A percentile compares a stretch with the other conserved stretches of the same genome.
These are phyloP conservation scores for Eupleurogrammus muticus DNA, from an alignment of 2,797 vertebrate species.

Conservation along the genomic window DNA sequence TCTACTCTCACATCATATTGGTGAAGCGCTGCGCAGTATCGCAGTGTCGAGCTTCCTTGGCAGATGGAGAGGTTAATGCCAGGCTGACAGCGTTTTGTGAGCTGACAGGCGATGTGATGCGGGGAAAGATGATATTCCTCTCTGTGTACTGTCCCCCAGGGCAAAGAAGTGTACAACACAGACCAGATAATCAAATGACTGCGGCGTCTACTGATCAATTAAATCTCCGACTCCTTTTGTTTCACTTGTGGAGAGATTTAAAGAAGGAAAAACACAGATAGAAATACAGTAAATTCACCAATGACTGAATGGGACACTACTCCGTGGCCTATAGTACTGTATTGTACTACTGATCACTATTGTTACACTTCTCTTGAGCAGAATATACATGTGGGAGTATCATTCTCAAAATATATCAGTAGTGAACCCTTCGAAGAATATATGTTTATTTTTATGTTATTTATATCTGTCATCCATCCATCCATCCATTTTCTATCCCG, in stretches of 20 bases:
- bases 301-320: not conserved
- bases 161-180: constrained; percentile 3
- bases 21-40: constrained; percentile 30
- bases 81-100: constrained; percentile 36
- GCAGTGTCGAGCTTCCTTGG: constrained; percentile 28
- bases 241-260: not conserved
- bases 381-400: no score
- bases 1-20: not conserved
- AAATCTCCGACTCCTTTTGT: not conserved
- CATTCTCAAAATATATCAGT: no score
- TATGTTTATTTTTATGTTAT: no score
- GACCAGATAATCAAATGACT: constrained; percentile 21
- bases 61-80: constrained; percentile 38
- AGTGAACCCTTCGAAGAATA: no score
- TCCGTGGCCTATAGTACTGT: no score
- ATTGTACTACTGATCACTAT: no score
- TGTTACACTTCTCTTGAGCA: no score
- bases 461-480: no score
- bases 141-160: constrained; percentile 16
- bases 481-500: no score
- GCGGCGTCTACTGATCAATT: not conserved
- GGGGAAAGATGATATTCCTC: constrained; percentile 57
- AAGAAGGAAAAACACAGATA: not conserved
- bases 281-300: not conserved
- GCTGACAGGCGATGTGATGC: constrained; percentile 42